Percentiles rank a stretch among this genome's conserved stretches.
phyloP scores from a whole-genome alignment of 2,113 vertebrate genomes.

The Vireo altiloquus region DNA sequence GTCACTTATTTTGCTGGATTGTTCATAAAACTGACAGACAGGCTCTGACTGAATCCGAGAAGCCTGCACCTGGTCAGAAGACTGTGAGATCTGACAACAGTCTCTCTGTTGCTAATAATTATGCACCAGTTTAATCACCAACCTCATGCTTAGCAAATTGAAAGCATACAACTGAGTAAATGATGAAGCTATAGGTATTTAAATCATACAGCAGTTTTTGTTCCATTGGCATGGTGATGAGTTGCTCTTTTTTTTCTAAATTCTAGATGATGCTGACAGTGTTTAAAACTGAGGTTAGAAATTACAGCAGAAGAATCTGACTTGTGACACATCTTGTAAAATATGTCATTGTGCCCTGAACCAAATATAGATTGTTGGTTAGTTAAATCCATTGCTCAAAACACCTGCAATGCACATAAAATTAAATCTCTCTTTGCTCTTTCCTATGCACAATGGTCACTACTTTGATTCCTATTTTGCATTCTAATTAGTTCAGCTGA shows the following conservation, averaged over 20 bases:
- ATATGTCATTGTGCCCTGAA: slow-evolving; percentile 50
- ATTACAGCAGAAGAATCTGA: slow-evolving; percentile 63
- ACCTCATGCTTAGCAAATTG: slow-evolving; percentile 72
- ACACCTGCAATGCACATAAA: slow-evolving; percentile 36
- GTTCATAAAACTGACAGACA: slow-evolving; percentile 72
- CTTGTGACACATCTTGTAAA: slow-evolving; percentile 61
- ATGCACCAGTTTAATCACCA: slow-evolving; percentile 76
- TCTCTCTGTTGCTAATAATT: slow-evolving; percentile 77
- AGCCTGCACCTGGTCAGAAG: slow-evolving; percentile 83
- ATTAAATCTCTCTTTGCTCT: slow-evolving; percentile 41
- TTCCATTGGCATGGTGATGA: slow-evolving; percentile 77
- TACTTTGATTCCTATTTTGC: neutral
- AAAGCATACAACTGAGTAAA: slow-evolving; percentile 69
- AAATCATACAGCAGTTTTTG: slow-evolving; percentile 73
- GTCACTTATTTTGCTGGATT: slow-evolving; percentile 76
- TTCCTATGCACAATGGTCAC: neutral
- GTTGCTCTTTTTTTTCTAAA: slow-evolving; percentile 35
- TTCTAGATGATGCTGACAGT: slow-evolving; percentile 72
- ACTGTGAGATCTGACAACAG: slow-evolving; percentile 70
- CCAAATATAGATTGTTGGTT: slow-evolving; percentile 58
- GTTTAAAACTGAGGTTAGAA: slow-evolving; percentile 73
- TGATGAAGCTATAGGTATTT: slow-evolving; percentile 80
- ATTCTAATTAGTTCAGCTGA: slow-evolving; percentile 36
- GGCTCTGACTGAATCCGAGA: slow-evolving; percentile 59
- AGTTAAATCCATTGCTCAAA: slow-evolving; percentile 50